Base-by-base conservation (phyloP, 2,797 vertebrate species). In the Craterocephalus amniculus region DNA sequence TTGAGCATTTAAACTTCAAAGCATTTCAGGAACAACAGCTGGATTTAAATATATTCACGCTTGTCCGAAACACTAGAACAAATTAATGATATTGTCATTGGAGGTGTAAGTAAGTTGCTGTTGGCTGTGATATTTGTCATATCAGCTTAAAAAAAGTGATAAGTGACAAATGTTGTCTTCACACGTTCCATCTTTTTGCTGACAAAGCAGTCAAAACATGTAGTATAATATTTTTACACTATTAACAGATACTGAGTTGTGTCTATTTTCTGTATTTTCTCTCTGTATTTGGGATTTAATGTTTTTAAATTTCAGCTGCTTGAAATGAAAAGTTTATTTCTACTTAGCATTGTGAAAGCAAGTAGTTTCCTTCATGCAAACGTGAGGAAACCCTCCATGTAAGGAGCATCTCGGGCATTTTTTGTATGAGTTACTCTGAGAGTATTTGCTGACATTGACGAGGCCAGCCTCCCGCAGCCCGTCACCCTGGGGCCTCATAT, bases 381-480 rank as follows among this genome's bases (percentile, higher is more conserved):
- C 12, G 5, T 40, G 36, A 40, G 4, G n/a, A 2, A 13, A 12
- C 70, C 56, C 65, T 61, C 57, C 34, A 48, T 65, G 49, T 58
- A 10, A 2, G 36, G 35, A 24, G 59, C 66, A 4, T 68, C 27
- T 35, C 22, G 13, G 26, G 6, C 49, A 63, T 57, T 78, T 66
- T 74, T 83, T 71, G 63, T 63, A 56, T 65, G 77, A n/a, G 45
- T 71, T 63, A 64, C 67, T 83, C 72, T 70, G 70, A 65, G 76
- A 71, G 63, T 66, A 63, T 58, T 55, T 2, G 34, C 68, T 89
- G 86, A 80, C 87, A 87, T 83, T 72, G 78, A 77, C 81, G 85
- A 76, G 79, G 51, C 77, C 59, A 62, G 66, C 56, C 63, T 77
- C 76, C 83, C 79, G 72, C 67, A 68, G 79, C 68, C 74, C 22